Evolutionary conservation across 2,797 vertebrate genomes (phyloP).

Genomic region (Melanotaenia nigrans): DNA sequence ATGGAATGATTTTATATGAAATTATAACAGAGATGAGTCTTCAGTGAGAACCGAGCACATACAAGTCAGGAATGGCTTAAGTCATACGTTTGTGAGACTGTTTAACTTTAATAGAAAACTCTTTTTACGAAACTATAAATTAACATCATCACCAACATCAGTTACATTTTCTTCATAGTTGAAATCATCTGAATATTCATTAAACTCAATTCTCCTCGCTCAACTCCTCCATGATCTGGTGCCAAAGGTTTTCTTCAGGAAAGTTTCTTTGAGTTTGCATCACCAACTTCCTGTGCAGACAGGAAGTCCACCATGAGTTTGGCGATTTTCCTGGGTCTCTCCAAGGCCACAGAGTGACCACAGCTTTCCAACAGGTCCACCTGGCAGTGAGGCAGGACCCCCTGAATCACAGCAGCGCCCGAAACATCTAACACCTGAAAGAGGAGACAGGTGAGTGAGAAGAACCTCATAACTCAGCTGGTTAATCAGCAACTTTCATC

Average conservation of each 20-base stretch:
- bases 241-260: constrained; percentile 67
- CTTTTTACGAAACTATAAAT: constrained; percentile 8
- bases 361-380: constrained; percentile 91
- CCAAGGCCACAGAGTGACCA: constrained; percentile 91
- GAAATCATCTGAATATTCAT: neutral
- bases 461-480: too few species aligned
- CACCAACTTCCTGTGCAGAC: constrained; percentile 73
- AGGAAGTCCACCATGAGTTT: constrained; percentile 89
- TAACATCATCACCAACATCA: neutral
- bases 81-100: constrained; percentile 1
- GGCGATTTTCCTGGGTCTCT: constrained; percentile 90
- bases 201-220: neutral
- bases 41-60: neutral
- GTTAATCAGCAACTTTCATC: neutral
- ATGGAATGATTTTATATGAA: constrained; percentile 18
- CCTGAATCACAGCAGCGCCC: constrained; percentile 84
- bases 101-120: neutral
- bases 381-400: constrained; percentile 81
- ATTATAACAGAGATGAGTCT: neutral
- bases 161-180: too few species aligned
- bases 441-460: neutral
- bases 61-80: constrained; percentile 17
- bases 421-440: constrained; percentile 92
- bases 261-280: constrained; percentile 81
- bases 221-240: neutral